Evolutionary conservation across 2,113 vertebrate genomes (phyloP), one percentile per base, ranked within the genome.

Genomic region (Istiophorus platypterus): DNA sequence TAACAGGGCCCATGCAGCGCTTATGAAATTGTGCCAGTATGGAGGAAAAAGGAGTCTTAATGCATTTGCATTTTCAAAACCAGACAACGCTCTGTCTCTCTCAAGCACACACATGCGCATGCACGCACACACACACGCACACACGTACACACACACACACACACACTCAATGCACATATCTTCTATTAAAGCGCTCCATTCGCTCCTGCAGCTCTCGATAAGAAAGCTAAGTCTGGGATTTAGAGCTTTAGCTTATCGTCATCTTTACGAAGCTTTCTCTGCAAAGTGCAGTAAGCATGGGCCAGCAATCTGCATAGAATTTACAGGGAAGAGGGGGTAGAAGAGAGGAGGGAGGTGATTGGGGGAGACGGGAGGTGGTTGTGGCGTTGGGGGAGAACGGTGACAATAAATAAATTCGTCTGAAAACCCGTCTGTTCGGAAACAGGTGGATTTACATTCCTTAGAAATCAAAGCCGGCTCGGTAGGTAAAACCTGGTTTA

Each of bases 221-320:
- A 95, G 93, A 92, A 92, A 92, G 92, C 93, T 94, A 93, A 95
- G 91, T 93, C 94, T 91, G 85, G 94, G 94, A 95, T 95, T 95
- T 95, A 92, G 82, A 90, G 94, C 93, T 95, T 94, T 94, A 91
- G 93, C 91, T 95, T 95, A 95, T 95, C 92, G 79, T 94, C 93
- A 95, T 95, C 94, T 95, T 93, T 89, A 87, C 89, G 77, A 88
- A 85, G 88, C 91, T 85, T 90, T 93, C 91, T 91, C 82, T 83
- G 89, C 87, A 94, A 94, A 94, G 90, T 92, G 91, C 92, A 92
- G 88, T 85, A 87, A 91, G 87, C 89, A 91, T 51, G 84, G 85
- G 77, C 90, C 88, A 91, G 85, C 92, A 95, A 95, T 94, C 94
- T 94, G 91, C 89, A 91, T 88, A 76, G 85, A 83, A 88, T 91